These are phyloP conservation scores for Netelia inedita DNA, from an alignment of 2,888 invertebrate species.

Conservation along the genomic window DNA sequence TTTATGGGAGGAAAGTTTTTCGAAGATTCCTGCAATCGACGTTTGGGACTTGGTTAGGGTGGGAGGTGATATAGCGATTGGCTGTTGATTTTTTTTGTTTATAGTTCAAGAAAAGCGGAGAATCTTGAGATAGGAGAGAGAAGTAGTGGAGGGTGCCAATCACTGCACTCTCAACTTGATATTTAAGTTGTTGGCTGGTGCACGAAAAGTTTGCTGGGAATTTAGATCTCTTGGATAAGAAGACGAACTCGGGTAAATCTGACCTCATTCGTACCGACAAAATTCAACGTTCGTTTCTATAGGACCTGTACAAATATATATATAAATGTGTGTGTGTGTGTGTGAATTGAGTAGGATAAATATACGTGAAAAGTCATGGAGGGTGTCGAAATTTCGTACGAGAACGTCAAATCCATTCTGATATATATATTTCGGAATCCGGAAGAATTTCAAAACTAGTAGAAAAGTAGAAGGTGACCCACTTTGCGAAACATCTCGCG, in stretches of 20 bases:
- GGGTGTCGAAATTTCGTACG: slow-evolving; percentile 8
- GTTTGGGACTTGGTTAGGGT: neutral
- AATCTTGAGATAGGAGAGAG: neutral
- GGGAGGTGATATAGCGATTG: neutral
- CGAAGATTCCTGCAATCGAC: slow-evolving; percentile 28
- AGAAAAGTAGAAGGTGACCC: slow-evolving; percentile 39
- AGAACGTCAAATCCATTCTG: slow-evolving; percentile 39
- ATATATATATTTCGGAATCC: slow-evolving; percentile 15
- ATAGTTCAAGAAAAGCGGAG: neutral
- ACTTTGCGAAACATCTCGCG: slow-evolving; percentile 13
- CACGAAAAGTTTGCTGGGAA: slow-evolving; percentile 8
- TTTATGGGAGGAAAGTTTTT: slow-evolving; percentile 19
- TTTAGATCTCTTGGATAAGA: slow-evolving; percentile 1
- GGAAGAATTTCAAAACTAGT: slow-evolving; percentile 11
- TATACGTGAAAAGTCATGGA: slow-evolving; percentile 1
- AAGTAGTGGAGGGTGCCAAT: neutral
- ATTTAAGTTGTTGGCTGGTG: neutral
- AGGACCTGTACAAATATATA: neutral
- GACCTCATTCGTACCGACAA: slow-evolving; percentile 28
- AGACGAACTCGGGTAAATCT: slow-evolving; percentile 41
- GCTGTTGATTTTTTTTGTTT: neutral
- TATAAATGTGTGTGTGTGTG: neutral
- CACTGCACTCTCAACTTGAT: neutral
- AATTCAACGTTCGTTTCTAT: slow-evolving; percentile 22
- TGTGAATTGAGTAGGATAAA: neutral